Percentiles rank a stretch among this genome's conserved stretches.
These are phyloP conservation scores for Triops cancriformis DNA, from an alignment of 1,140 invertebrate species.

Conservation along the genomic window DNA sequence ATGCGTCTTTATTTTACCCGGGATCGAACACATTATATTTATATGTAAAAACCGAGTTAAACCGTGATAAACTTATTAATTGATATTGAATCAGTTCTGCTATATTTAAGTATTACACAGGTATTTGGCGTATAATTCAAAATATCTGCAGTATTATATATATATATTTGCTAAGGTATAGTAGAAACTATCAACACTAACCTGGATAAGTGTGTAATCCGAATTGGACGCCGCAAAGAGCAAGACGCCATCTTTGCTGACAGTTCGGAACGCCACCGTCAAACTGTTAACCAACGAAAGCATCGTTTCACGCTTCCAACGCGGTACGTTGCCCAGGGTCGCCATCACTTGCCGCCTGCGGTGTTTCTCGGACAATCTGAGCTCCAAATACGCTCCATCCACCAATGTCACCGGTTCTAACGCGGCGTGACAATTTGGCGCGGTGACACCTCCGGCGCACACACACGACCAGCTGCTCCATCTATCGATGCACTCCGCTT, in stretches of 20 bases:
- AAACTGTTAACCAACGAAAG: constrained; percentile 47
- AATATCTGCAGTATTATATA: no score
- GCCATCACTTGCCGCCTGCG: constrained; percentile 72
- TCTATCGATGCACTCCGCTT: constrained; percentile 66
- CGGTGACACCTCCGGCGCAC: constrained; percentile 56
- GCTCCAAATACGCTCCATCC: constrained; percentile 67
- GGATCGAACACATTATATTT: no score
- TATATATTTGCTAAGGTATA: no score
- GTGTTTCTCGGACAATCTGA: constrained; percentile 71
- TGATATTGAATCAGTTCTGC: no score
- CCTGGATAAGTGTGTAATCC: constrained; percentile 72
- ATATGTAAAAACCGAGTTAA: no score
- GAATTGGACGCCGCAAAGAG: constrained; percentile 76
- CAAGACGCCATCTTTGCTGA: constrained; percentile 62
- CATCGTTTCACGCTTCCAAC: constrained; percentile 45
- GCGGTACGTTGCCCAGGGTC: constrained; percentile 55
- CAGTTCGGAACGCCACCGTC: constrained; percentile 71
- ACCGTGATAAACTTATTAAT: no score
- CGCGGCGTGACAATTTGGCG: constrained; percentile 67
- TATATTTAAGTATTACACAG: no score
- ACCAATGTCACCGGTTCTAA: constrained; percentile 68
- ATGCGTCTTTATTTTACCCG: no score
- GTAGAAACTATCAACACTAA: constrained; percentile 39
- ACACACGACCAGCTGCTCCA: constrained; percentile 54
- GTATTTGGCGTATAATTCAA: no score